phyloP scores from a whole-genome alignment of 2,113 vertebrate species.

The Neotoma lepida region DNA sequence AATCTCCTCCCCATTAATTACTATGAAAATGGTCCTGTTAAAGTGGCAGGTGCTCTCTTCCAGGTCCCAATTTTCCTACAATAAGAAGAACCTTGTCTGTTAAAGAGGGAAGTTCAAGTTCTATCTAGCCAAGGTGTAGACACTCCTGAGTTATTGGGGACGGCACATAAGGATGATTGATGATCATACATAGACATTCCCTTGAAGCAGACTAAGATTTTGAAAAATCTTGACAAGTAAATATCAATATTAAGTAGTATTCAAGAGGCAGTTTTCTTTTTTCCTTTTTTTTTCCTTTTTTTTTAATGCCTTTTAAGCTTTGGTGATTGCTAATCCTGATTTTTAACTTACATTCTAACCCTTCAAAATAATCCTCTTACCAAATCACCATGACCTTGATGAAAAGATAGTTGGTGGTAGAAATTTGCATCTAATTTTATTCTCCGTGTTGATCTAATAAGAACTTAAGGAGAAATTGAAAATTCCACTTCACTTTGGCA shows the following conservation, averaged over 20 bases:
- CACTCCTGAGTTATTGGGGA: not conserved
- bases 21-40: not conserved
- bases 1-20: not conserved
- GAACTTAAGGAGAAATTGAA: constrained; percentile 37
- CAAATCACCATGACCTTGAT: not conserved
- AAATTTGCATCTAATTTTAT: constrained; percentile 22
- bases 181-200: not conserved
- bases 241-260: not conserved
- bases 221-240: constrained; percentile 6
- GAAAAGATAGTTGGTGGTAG: not conserved
- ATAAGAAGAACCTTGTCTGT: not conserved
- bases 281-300: not conserved
- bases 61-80: not conserved
- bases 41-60: not conserved
- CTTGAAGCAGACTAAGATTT: not conserved
- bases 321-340: not conserved
- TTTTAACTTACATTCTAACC: not conserved
- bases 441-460: not conserved
- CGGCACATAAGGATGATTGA: not conserved
- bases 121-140: not conserved
- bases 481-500: not conserved
- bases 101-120: not conserved
- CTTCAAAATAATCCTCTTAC: constrained; percentile 12
- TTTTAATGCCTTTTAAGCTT: not conserved
- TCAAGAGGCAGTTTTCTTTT: not conserved